Base-by-base conservation (phyloP, 2,113 vertebrate genomes). In the Coptodon bakossiorum region DNA sequence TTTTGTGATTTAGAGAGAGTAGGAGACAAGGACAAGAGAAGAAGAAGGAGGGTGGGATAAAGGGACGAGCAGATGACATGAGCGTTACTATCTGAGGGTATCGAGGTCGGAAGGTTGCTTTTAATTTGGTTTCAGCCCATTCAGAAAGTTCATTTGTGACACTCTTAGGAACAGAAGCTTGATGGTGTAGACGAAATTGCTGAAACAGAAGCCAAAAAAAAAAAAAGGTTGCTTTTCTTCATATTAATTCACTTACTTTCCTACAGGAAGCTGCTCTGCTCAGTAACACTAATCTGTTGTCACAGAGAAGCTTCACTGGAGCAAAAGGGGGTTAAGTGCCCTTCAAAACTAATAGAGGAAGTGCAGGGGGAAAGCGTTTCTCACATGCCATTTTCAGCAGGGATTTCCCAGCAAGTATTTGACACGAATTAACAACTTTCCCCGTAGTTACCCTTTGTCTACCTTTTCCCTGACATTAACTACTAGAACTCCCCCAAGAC, bases 281-380 rank as follows among this genome's bases (percentile, higher is more conserved):
- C 76, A 16, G 85, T 31, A 52, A 45, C 88, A 89, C 90, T 81
- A 85, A 87, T 93, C 88, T 82, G 43, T 52, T 83, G 91, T 92
- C 90, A 89, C 81, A 6, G 27, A 71, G 85, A 54, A 12, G 88
- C 89, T 92, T 83, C 90, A 57, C 81, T 86, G 81, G 91, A 91
- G 88, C 92, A 89, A 91, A 93, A 91, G 79, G 86, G 90, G 91
- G 93, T 90, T 93, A 91, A 94, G 91, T 91, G 90, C 85, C 91
- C 89, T 91, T 71, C 82, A 59, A 56, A 83, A 81, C 57, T 90
- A 90, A 93, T 81, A 90, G 89, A 6, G 53, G 57, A 54, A 73
- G 81, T 3, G 31, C 50, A 76, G 31, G 13, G 40, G 29, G 29
- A 48, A 38, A 84, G 80, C 29, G 85, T 79, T 84, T 83, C 54